Percentiles rank a stretch among this genome's conserved stretches.
Evolutionary conservation across 2,797 vertebrate species (phyloP).

Genomic region (Prunella strophiata): DNA sequence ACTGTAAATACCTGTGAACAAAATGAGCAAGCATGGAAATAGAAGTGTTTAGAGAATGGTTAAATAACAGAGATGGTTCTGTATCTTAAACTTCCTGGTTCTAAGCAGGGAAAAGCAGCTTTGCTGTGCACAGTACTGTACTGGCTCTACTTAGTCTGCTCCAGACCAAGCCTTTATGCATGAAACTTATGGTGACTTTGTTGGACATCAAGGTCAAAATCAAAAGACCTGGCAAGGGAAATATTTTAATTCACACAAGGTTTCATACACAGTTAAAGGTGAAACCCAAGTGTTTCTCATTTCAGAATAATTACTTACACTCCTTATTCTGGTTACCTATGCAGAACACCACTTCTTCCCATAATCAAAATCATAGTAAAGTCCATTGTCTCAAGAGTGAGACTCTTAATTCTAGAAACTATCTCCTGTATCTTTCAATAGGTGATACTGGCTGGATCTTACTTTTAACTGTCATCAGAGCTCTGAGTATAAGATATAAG

Average conservation of each 20-base stretch:
- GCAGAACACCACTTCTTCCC: background rate
- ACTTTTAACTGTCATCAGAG: background rate
- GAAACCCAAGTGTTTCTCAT: background rate
- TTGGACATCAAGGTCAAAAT: background rate
- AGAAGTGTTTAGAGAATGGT: background rate
- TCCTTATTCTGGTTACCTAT: background rate
- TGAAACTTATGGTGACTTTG: background rate
- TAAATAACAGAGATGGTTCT: background rate
- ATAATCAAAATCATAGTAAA: background rate
- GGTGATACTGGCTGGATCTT: background rate
- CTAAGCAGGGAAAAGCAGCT: background rate
- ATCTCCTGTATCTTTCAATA: background rate
- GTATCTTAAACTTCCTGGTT: background rate
- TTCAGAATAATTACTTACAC: background rate
- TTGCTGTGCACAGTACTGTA: background rate
- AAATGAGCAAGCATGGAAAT: background rate
- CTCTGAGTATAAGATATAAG: background rate
- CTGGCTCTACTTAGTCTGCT: background rate
- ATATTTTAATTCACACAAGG: background rate
- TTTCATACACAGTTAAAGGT: background rate
- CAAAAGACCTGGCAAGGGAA: background rate
- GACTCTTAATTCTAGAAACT: background rate
- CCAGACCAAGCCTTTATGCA: background rate
- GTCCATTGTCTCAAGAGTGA: background rate
- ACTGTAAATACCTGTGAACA: background rate